phyloP scores from a whole-genome alignment of 1,140 invertebrate genomes.

The Patella vulgata region DNA sequence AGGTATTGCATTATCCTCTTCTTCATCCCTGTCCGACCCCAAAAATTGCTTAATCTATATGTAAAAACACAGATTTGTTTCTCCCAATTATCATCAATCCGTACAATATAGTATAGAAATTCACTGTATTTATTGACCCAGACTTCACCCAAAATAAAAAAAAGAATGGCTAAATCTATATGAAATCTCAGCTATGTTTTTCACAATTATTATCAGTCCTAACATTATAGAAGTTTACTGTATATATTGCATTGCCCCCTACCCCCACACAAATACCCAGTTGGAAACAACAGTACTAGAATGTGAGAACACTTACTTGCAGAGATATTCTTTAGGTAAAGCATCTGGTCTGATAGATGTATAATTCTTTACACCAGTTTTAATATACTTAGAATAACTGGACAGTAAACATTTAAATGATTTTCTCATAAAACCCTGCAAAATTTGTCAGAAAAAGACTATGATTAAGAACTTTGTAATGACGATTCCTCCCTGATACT shows the following conservation, averaged over 20 bases:
- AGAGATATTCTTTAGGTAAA: slow-evolving; percentile 65
- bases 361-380: slow-evolving; percentile 69
- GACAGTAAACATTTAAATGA: slow-evolving; percentile 3
- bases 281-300: too few species aligned
- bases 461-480: not conserved
- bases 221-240: too few species aligned
- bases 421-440: slow-evolving; percentile 3
- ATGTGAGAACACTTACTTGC: slow-evolving; percentile 23
- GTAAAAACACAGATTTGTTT: not conserved
- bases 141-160: too few species aligned
- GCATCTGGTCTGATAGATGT: slow-evolving; percentile 73
- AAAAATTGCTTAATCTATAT: not conserved
- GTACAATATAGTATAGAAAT: too few species aligned
- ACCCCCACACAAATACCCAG: not conserved
- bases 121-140: too few species aligned
- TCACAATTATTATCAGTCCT: too few species aligned
- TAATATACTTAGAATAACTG: slow-evolving; percentile 47
- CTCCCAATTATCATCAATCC: not conserved
- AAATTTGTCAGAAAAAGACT: not conserved
- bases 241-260: not conserved
- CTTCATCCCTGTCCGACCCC: not conserved
- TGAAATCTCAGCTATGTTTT: too few species aligned
- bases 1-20: not conserved
- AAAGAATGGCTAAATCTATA: too few species aligned
- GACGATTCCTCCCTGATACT: not conserved